Base-by-base conservation (phyloP, 2,797 vertebrate species). In the Pseudochirops corinnae region DNA sequence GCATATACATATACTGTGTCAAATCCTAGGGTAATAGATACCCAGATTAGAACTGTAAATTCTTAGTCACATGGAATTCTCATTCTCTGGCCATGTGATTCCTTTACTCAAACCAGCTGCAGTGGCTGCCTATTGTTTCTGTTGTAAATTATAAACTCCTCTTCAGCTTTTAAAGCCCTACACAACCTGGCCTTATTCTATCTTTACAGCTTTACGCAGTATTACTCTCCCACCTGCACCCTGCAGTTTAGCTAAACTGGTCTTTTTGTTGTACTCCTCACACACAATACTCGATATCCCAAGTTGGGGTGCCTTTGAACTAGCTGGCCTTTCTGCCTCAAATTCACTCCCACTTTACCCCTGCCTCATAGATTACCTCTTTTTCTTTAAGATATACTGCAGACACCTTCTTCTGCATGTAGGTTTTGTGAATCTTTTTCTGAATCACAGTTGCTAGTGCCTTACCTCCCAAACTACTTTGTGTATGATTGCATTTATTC, bases 61-160 rank as follows among this genome's bases (percentile, higher is more conserved):
- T 95, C 18, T 94, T 31, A 91, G 87, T 24, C 87, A 56, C 18
- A 58, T 39, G 33, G 52, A 53, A 92, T 33, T 29, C 56, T 95
- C 39, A 31, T 90, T 31, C 58, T 94, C 93, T 87, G 87, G 28
- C 9, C n/a, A 82, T 39, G 18, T 82, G n/a, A 82, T 18, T 82
- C 14, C 67, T n/a, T 6, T 39, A 82, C 67, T 39, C 18, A 21
- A 7, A 46, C 18, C n/a, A 46, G 24, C n/a, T 46, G 24, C n/a
- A 39, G 6, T 46, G 67, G 67, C 16, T 82, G n/a, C 67, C n/a
- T 82, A 46, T 82, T 74, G 5, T 18, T 46, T 82, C 18, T 82
- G 21, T 82, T 82, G 67, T 82, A 82, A 82, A 39, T 7, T 82
- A 82, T 46, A 82, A 82, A 82, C n/a, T 82, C 33, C n/a, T 24